Evolutionary conservation across 2,113 vertebrate species (phyloP).

Genomic region (Pseudorhombus dupliciocellatus): DNA sequence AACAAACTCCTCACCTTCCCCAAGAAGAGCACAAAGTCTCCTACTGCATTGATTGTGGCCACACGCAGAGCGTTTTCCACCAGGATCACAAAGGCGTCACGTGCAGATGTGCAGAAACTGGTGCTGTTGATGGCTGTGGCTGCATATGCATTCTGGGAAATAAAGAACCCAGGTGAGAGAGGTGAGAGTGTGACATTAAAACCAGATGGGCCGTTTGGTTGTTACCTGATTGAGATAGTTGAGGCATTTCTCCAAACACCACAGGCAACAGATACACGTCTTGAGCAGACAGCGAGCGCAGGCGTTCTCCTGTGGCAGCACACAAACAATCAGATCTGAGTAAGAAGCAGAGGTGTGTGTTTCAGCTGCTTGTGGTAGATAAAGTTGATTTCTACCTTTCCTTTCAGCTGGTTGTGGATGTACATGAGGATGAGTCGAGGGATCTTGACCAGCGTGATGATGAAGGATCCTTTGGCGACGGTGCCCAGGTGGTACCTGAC

Average conservation of each 20-base stretch:
- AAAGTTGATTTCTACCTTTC: constrained; percentile 85
- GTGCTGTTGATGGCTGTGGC: constrained; percentile 99
- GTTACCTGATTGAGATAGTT: constrained; percentile 97
- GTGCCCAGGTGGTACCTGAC: constrained; percentile 95
- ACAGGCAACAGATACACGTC: constrained; percentile 98
- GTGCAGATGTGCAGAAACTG: constrained; percentile 97
- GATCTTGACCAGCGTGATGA: constrained; percentile 97
- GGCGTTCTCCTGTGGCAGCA: constrained; percentile 87
- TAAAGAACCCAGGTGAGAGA: not conserved
- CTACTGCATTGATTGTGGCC: constrained; percentile 95
- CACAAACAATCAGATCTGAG: not conserved
- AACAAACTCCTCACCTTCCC: constrained; percentile 87
- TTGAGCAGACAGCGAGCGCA: constrained; percentile 95
- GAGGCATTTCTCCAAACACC: constrained; percentile 99
- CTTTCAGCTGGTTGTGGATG: constrained; percentile 95
- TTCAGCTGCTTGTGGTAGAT: not conserved
- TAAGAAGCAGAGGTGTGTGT: too few relatives aligned
- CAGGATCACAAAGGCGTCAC: constrained; percentile 95
- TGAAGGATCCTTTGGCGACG: constrained; percentile 97
- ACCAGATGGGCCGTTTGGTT: not conserved
- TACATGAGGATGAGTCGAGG: constrained; percentile 97
- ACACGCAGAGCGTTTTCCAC: constrained; percentile 97
- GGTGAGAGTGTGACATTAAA: not conserved
- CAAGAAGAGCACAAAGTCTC: constrained; percentile 96
- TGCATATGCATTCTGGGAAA: constrained; percentile 92